phyloP scores from a whole-genome alignment of 2,797 vertebrate species.

The Phoeniculus purpureus region DNA sequence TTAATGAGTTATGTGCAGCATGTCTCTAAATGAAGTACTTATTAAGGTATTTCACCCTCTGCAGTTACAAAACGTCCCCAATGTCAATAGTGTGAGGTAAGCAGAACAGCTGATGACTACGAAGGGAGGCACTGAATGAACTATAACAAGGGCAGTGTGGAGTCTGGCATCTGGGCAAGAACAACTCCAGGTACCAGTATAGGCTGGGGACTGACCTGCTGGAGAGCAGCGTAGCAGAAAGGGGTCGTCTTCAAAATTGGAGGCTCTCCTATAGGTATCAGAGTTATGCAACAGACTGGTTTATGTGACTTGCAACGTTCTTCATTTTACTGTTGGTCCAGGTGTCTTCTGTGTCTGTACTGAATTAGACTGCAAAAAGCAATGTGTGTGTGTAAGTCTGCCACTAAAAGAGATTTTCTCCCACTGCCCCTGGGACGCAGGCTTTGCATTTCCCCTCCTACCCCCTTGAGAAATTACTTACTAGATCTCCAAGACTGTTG shows the following conservation, averaged over 20 bases:
- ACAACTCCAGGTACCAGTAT: too few species aligned
- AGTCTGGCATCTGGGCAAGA: too few species aligned
- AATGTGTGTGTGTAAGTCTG: not conserved
- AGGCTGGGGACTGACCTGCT: too few species aligned
- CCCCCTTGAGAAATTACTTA: not conserved
- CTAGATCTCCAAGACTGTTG: not conserved
- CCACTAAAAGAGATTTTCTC: not conserved
- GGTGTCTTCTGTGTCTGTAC: not conserved
- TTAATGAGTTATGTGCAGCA: not conserved
- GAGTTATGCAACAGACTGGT: not conserved
- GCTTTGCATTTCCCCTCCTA: not conserved
- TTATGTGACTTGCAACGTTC: not conserved
- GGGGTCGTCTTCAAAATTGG: not conserved
- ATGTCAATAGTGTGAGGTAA: not conserved
- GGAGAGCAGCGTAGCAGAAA: too few species aligned
- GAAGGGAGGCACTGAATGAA: too few species aligned
- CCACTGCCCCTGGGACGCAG: not conserved
- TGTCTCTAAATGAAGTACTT: not conserved
- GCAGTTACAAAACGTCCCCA: not conserved
- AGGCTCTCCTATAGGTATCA: not conserved
- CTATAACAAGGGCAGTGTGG: too few species aligned
- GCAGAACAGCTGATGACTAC: not conserved
- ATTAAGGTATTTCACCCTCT: not conserved
- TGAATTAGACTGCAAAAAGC: not conserved
- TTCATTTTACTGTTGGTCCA: not conserved